Conservation (phyloP, 1,140 invertebrate species). For the Macrobrachium nipponense region DNA sequence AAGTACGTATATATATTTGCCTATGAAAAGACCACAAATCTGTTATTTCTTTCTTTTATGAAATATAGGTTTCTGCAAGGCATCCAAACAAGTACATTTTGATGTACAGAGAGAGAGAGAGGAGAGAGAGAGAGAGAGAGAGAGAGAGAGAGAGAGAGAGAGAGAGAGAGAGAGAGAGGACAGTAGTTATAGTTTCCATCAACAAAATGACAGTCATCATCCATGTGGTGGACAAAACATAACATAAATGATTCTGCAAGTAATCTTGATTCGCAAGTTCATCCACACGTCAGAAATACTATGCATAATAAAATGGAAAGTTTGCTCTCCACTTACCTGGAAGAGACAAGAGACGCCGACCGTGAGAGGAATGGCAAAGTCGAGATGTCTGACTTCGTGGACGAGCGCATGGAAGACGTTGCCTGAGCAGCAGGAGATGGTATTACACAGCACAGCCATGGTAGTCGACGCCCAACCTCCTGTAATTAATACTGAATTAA, state of each 20-base stretch:
- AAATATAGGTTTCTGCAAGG: conserved; percentile 4
- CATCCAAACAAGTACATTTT: not conserved
- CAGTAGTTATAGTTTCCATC: not conserved
- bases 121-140: not conserved
- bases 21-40: not conserved
- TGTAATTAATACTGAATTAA: not conserved
- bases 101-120: not conserved
- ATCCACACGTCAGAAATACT: not conserved
- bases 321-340: not conserved
- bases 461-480: conserved; percentile 35
- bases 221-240: too few species aligned
- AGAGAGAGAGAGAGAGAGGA: not conserved
- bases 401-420: conserved; percentile 12
- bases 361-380: conserved; percentile 33
- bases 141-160: not conserved
- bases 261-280: too few species aligned
- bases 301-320: not conserved
- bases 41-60: not conserved
- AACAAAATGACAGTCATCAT: too few species aligned
- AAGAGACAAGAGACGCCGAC: conserved; percentile 38
- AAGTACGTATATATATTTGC: too few species aligned
- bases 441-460: conserved; percentile 44
- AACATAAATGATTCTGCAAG: not conserved
- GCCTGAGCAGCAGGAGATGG: not conserved
- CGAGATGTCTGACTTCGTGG: conserved; percentile 29